These are phyloP conservation scores for Hylaeus volcanicus DNA, from an alignment of 1,140 invertebrate species.

Conservation along the genomic window DNA sequence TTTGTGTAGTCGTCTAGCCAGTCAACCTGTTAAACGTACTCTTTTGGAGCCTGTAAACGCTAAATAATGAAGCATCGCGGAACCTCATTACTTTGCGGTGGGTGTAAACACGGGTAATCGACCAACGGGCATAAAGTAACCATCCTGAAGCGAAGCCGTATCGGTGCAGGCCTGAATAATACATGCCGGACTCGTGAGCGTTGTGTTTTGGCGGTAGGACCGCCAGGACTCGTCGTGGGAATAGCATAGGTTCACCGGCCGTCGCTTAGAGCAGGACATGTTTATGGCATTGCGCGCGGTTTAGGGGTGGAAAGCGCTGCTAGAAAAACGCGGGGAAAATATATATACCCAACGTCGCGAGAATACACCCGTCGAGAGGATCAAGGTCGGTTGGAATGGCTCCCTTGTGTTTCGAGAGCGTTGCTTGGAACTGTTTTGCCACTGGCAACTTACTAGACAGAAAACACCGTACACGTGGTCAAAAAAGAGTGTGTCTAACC, in stretches of 20 bases:
- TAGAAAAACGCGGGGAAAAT: conserved; percentile 36
- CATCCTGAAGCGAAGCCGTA: background rate
- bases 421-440: conserved; percentile 53
- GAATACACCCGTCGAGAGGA: conserved; percentile 5
- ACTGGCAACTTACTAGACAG: conserved; percentile 13
- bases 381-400: conserved; percentile 41
- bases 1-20: too few species aligned
- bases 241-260: conserved; percentile 28
- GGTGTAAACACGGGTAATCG: conserved; percentile 26
- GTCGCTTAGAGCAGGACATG: conserved; percentile 55
- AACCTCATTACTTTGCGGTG: background rate
- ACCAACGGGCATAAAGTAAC: conserved; percentile 38
- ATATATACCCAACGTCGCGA: background rate
- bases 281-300: conserved; percentile 62
- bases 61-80: conserved; percentile 1
- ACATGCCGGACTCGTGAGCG: conserved; percentile 19
- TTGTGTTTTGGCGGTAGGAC: conserved; percentile 33
- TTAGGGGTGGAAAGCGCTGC: conserved; percentile 22
- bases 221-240: conserved; percentile 38
- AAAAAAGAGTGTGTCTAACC: background rate
- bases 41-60: background rate
- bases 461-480: background rate
- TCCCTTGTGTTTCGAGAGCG: conserved; percentile 62
- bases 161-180: conserved; percentile 32
- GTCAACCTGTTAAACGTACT: background rate